Evolutionary conservation across 2,113 vertebrate genomes (phyloP), one percentile per base, ranked within the genome.

Genomic region (Leptocoma aspasia): DNA sequence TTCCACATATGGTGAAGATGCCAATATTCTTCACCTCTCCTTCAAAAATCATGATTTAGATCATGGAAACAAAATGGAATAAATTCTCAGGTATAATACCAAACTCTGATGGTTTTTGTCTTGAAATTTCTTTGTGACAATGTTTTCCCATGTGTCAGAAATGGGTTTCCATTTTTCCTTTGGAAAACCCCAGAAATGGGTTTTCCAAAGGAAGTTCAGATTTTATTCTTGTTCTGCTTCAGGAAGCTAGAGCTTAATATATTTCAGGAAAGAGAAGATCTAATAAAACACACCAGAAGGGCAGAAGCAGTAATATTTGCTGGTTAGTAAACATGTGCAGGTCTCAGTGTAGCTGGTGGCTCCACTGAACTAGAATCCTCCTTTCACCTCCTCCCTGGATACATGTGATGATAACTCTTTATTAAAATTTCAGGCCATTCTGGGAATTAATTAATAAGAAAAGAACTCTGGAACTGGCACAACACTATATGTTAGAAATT

Each of bases 121-220:
- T 79, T 12, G n/a, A 24, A 69, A 17, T 35, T 73, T 59, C 23
- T 42, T 6, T 49, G 21, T 35, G 30, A 15, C 4, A 60, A 26
- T n/a, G 2, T 31, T 68, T 64, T 6, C 5, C 27, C 0, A 0
- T 15, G 21, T 22, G 23, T 60, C 23, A 47, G 64, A 50, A 68
- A 2, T 33, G 11, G 2, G 5, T 52, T 92, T 65, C 23, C 10
- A 14, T 69, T 93, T 77, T 95, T n/a, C n/a, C n/a, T n/a, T n/a
- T n/a, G n/a, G n/a, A n/a, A n/a, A n/a, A n/a, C n/a, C n/a, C n/a
- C 23, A 47, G 64, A 50, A 68, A 2, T 33, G 11, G 2, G 5
- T 52, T 92, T 65, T 84, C 60, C n/a, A 56, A 23, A 78, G 23
- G 35, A 45, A 87, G 5, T 11, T 56, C 7, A 20, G 11, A 54